Conservation (phyloP, 2,888 invertebrate genomes). For the Parascotia fuliginaria region DNA sequence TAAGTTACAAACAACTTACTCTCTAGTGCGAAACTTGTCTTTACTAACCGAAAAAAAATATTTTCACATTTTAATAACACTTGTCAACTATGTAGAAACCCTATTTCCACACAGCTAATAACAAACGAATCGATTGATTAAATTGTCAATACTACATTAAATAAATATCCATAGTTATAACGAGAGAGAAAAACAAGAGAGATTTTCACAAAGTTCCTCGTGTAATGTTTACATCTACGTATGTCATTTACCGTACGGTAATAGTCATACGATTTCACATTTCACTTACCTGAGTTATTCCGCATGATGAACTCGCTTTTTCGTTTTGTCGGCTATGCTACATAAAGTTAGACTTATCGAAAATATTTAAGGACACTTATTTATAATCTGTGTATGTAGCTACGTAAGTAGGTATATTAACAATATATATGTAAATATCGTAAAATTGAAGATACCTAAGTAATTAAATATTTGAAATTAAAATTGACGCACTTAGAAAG, state of each 20-base stretch:
- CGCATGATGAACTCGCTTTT: slow-evolving; percentile 17
- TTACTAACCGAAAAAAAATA: too few relatives aligned
- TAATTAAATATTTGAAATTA: not conserved
- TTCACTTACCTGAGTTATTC: slow-evolving; percentile 23
- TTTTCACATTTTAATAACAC: too few relatives aligned
- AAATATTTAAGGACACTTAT: not conserved
- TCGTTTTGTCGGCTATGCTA: slow-evolving; percentile 10
- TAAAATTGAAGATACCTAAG: not conserved
- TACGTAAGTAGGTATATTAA: not conserved
- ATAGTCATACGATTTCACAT: slow-evolving; percentile 21
- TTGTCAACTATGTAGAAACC: too few relatives aligned
- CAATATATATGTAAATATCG: not conserved
- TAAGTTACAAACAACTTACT: too few relatives aligned
- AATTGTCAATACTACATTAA: too few relatives aligned
- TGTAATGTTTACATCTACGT: slow-evolving; percentile 9
- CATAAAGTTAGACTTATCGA: slow-evolving; percentile 3
- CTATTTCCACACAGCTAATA: too few relatives aligned
- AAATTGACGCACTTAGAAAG: too few relatives aligned
- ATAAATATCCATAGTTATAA: too few relatives aligned
- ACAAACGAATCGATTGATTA: too few relatives aligned
- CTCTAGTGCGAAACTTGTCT: too few relatives aligned
- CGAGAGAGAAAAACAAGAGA: slow-evolving; percentile 29
- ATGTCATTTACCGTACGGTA: slow-evolving; percentile 12
- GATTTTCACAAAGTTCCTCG: slow-evolving; percentile 6
- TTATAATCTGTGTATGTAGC: not conserved